Base-by-base conservation (phyloP, 2,113 vertebrate species). In the Neomonachus schauinslandi region DNA sequence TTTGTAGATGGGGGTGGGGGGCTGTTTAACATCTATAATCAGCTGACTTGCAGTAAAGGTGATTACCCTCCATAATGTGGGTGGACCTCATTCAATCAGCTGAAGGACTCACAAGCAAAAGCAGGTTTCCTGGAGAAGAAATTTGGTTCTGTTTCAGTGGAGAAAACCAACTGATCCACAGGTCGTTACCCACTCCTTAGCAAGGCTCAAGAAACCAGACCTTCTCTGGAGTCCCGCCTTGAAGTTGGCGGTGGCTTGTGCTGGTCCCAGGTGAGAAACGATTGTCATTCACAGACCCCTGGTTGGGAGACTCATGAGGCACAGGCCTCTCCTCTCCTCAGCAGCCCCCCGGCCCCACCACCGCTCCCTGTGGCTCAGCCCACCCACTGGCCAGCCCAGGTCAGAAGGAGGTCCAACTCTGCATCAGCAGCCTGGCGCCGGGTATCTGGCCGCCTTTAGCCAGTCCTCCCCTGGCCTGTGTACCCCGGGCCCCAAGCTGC, bases 281-380 rank as follows among this genome's bases (percentile, higher is more conserved):
- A 12, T 21, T 28, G 19, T 15, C 57, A 36, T n/a, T 67, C 15
- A 71, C 22, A 65, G 77, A 88, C 55, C 39, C 12, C 46, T 69
- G 26, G 4, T 46, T 76, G 49, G 89, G n/a, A 57, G 42, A 51
- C 2, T 2, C 33, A 9, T 0, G 39, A 53, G 36, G 19, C 24
- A 31, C 39, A 8, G 1, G 12, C 10, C 24, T 46, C 18, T 49
- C 72, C 19, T 69, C 63, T 15, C 12, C 8, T 71, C 26, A n/a
- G 51, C 31, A 42, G 4, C 13, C 13, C 2, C 42, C 63, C 49
- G 19, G 2, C 51, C 19, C 19, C 33, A 10, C 42, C 61, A 19
- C 24, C 18, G 2, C 21, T n/a, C 5, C 55, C 21, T n/a, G 39
- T 0, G 12, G 1, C 65, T 42, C 65, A 28, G 36, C 12, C 22